These are phyloP conservation scores for Drosophila arawakana DNA, from an alignment of 1,140 invertebrate genomes.

Conservation along the genomic window DNA sequence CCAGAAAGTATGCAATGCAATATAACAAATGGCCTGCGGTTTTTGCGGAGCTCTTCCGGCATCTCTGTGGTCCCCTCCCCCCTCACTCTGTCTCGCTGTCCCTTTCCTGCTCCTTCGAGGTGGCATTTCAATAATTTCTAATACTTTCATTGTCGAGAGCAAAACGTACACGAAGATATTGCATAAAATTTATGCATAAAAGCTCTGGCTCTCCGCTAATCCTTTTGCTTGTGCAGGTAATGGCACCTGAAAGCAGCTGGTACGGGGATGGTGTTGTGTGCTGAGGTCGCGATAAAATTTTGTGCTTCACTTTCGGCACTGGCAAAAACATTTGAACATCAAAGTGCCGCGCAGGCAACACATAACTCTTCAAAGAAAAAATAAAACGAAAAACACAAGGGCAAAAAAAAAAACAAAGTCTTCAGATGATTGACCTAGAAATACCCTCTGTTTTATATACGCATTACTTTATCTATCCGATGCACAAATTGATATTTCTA, in stretches of 20 bases:
- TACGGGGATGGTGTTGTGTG: too few relatives aligned
- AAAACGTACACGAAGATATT: background rate
- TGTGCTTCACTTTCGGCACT: conserved; percentile 35
- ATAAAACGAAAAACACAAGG: background rate
- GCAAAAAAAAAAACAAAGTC: background rate
- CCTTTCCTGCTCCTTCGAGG: background rate
- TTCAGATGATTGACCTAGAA: background rate
- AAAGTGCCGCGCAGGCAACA: conserved; percentile 46
- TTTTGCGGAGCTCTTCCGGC: conserved; percentile 31
- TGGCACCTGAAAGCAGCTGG: background rate
- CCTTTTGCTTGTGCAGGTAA: conserved; percentile 31
- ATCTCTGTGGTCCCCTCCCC: background rate
- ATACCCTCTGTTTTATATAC: background rate
- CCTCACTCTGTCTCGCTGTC: background rate
- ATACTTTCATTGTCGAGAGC: conserved; percentile 47
- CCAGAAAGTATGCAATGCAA: conserved; percentile 66
- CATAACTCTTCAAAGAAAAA: conserved; percentile 9
- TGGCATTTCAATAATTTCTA: conserved; percentile 65
- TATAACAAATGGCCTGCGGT: conserved; percentile 69
- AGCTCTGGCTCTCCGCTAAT: conserved; percentile 45
- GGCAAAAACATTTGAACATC: conserved; percentile 65
- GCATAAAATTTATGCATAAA: conserved; percentile 47
- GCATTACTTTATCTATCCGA: too few relatives aligned
- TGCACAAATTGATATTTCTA: too few relatives aligned
- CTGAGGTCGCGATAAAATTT: conserved; percentile 27